Base-by-base conservation (phyloP, 2,113 vertebrate genomes). In the Solea senegalensis region DNA sequence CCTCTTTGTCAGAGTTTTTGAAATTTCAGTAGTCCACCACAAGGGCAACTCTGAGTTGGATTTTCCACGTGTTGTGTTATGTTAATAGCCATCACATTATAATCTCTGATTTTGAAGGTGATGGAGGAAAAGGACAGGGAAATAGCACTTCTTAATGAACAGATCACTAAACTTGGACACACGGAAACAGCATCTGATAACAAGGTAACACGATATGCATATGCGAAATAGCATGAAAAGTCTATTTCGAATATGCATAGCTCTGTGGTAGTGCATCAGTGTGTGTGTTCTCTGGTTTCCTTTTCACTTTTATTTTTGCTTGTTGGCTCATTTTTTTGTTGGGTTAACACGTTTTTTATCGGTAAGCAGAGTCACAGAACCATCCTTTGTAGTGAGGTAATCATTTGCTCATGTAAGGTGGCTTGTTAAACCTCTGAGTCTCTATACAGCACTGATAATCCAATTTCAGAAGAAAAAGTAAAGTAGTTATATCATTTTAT, bases 101-200 rank as follows among this genome's bases (percentile, higher is more conserved):
- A 71, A 92, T 95, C 83, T 95, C 89, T 86, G 95, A 94, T 94
- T 94, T n/a, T 87, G 83, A 94, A 94, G 90, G 93, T 96, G 78
- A 93, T 98, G 92, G 93, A 95, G 81, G 92, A 96, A 88, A 98
- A 96, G 90, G 96, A 98, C 79, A 90, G 91, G 76, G 94, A 97
- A 93, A 96, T 98, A 91, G 82, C 91, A 61, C 88, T 83, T 59
- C 95, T 98, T 85, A 96, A 94, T 90, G 95, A 97, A 45, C 94
- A 98, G 88, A 93, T 97, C 89, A 76, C 80, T 93, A 95, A 95
- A 83, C 92, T 95, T 58, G 95, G 96, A 72, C 95, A 95, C 46
- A 92, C 93, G 90, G 94, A 96, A 88, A 88, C 89, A 69, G 86
- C 93, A 61, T 90, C 90, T 81, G 93, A 96, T 80, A 95, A 96